Percentiles rank a stretch among this genome's conserved stretches.
Conservation (phyloP, 2,888 invertebrate genomes). For the Zootermopsis nevadensis region DNA sequence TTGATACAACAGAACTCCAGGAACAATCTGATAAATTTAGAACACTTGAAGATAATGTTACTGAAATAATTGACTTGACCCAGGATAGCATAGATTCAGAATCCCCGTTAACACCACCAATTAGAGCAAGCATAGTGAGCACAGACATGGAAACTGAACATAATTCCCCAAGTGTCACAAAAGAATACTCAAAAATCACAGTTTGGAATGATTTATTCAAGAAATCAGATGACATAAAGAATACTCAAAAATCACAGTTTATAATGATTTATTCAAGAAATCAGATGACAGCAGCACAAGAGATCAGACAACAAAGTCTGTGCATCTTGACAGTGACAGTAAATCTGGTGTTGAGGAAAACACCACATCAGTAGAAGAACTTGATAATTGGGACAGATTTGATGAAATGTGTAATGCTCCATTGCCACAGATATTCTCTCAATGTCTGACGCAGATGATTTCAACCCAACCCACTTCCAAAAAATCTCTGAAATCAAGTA, state of each 20-base stretch:
- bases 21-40: not conserved
- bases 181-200: not conserved
- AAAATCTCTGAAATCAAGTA: not conserved
- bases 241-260: not conserved
- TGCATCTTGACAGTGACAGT: not conserved
- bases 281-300: not conserved
- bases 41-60: not conserved
- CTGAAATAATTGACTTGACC: slow-evolving; percentile 1
- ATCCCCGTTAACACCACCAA: not conserved
- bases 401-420: slow-evolving; percentile 47
- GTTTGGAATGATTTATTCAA: not conserved
- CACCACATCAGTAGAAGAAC: not conserved
- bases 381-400: slow-evolving; percentile 53
- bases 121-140: too few species aligned
- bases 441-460: not conserved
- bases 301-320: not conserved
- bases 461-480: not conserved
- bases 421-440: slow-evolving; percentile 14
- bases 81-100: slow-evolving; percentile 23
- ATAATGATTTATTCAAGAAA: not conserved
- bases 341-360: not conserved
- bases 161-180: not conserved
- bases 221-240: not conserved
- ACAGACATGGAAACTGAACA: not conserved
- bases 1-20: not conserved